Conservation (phyloP, 2,797 vertebrate species). For the Catostomus latipinnis region DNA sequence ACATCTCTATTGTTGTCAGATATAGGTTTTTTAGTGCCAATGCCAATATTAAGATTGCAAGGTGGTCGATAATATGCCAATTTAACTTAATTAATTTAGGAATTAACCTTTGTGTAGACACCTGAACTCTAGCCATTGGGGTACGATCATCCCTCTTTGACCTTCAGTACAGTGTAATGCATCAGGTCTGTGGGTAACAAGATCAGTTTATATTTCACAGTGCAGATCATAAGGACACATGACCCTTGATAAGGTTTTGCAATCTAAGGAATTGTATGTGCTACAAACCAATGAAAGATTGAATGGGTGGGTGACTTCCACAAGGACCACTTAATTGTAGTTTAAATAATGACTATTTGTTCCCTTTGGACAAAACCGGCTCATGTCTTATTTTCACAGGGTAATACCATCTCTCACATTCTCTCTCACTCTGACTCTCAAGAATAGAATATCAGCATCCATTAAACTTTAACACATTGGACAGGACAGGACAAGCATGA, state of each 20-base stretch:
- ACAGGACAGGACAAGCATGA: no score
- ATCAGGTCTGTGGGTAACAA: conserved; percentile 20
- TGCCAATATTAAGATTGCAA: no score
- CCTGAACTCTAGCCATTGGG: background rate
- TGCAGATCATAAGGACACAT: background rate
- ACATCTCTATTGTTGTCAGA: no score
- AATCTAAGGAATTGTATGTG: background rate
- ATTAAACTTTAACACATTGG: no score
- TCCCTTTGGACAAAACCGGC: background rate
- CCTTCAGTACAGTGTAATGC: conserved; percentile 24
- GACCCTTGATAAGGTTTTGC: background rate
- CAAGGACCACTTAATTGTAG: background rate
- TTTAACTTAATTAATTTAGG: background rate
- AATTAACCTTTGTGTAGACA: background rate
- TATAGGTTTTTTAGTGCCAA: no score
- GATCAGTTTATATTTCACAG: background rate
- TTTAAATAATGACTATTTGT: background rate
- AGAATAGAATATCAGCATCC: no score
- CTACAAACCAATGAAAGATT: background rate
- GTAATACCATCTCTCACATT: background rate
- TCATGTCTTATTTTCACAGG: background rate
- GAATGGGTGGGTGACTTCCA: background rate
- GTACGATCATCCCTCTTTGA: conserved; percentile 5
- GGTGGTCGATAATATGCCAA: no score
- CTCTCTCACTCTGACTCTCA: no score